phyloP scores from a whole-genome alignment of 2,797 vertebrate species.

The Pipistrellus nathusii region DNA sequence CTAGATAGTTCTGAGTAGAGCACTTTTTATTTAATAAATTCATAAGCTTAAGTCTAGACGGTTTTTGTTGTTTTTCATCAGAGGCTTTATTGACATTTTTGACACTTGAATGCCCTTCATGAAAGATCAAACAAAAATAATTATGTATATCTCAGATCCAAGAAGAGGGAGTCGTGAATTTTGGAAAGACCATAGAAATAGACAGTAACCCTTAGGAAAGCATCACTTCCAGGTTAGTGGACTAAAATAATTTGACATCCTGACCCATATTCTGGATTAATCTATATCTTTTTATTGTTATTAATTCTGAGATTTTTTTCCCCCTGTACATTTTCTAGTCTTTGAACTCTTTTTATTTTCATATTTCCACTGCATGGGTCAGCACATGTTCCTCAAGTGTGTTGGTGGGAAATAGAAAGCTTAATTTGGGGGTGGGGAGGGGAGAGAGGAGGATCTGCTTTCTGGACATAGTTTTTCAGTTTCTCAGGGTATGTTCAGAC shows the following conservation, averaged over 20 bases:
- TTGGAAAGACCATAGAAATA: constrained; percentile 18
- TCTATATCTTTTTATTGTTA: not conserved
- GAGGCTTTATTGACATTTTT: not conserved
- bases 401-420: not conserved
- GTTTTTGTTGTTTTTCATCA: not conserved
- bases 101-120: not conserved
- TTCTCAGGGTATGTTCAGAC: not conserved
- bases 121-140: constrained; percentile 8
- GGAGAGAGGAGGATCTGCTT: not conserved
- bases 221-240: not conserved
- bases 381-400: not conserved
- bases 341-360: not conserved
- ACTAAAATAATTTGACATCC: constrained; percentile 1
- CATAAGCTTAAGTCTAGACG: not conserved
- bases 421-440: not conserved
- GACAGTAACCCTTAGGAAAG: not conserved
- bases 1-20: not conserved
- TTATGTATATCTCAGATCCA: not conserved
- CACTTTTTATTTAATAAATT: constrained; percentile 6
- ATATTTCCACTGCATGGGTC: not conserved
- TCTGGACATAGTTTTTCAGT: not conserved
- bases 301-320: not conserved
- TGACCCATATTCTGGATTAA: not conserved
- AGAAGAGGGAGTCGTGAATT: not conserved
- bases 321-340: not conserved